Base-by-base conservation (phyloP, 2,113 vertebrate species). In the Tychaedon coryphoeus region DNA sequence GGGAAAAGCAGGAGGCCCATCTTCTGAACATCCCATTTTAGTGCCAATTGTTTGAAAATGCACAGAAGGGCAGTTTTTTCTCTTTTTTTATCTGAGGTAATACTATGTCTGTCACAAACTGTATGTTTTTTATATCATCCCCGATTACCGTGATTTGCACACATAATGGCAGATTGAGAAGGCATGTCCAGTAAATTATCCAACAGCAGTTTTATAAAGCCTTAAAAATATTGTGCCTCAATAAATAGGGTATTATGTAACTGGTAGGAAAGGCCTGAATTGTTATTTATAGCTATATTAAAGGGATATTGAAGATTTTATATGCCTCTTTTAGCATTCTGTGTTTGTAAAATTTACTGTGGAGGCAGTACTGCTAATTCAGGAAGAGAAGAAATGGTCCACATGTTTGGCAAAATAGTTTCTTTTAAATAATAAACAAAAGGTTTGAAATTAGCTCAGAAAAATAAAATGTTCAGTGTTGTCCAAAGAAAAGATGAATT, bases 341-440 rank as follows among this genome's bases (percentile, higher is more conserved):
- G 10, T 26, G 4, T 60, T 87, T 57, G 28, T n/a, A 75, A 54
- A 86, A 78, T 84, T 60, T 69, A 75, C 43, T 74, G 2, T 69
- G 74, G 40, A 88, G 70, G 43, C 77, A 87, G 24, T 42, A 36
- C 13, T 79, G 14, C 50, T 94, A 82, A 82, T 82, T 92, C 45
- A 69, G 58, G 42, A 38, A 75, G 66, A 76, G 25, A 71, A 70
- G 16, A 85, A 80, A 42, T 23, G 31, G 40, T 87, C 24, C 66
- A 38, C 31, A 19, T n/a, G 19, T 53, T 70, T 86, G 66, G 19
- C 77, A 82, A 50, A 82, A 40, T 60, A 43, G 26, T 66, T 79
- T 75, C 13, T 92, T 92, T 76, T 77, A 83, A 79, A 71, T 92
- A 83, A 82, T 66, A 79, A 92, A 88, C 34, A 82, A 76, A 76